Base-by-base conservation (phyloP, 2,113 vertebrate species). In the Bucco capensis region DNA sequence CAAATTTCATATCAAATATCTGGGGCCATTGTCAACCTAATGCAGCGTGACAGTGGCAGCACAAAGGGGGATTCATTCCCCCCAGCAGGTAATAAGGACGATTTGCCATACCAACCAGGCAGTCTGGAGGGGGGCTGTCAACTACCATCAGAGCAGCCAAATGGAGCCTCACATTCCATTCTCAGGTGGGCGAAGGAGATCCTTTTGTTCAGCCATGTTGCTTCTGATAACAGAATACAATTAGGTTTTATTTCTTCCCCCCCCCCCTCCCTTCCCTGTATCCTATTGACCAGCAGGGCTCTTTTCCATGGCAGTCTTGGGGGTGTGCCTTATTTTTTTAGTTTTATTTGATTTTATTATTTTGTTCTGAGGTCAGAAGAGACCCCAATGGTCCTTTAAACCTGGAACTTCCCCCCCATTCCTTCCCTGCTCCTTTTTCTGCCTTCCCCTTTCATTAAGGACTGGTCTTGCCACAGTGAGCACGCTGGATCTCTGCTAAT, bases 1-100 rank as follows among this genome's bases (percentile, higher is more conserved):
- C 98, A 98, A 99, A 99, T 98, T 99, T 99, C 99, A 99, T 99
- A 99, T 99, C 98, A 99, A 99, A 99, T 99, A 99, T 99, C 98
- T 98, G 74, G 83, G 97, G 93, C 98, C 97, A 98, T 99, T 99
- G 99, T 99, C 97, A 97, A 83, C 88, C 97, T 99, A 99, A 99
- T 97, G 91, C 98, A 86, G 98, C 98, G 97, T 99, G 99, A 99
- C 99, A 98, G 98, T 98, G 98, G 93, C 96, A 97, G 97, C 98
- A 99, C 98, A 99, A 99, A 99, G 98, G 97, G 98, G 97, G 98
- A 98, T 99, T 98, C 98, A 98, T 98, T 98, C 96, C 97, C 98
- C 98, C 97, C 98, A 98, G 98, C 98, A 98, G 99, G 99, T 98
- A 98, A 98, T 97, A 98, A 96, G 98, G 98, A 98, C 98, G 96